Evolutionary conservation across 2,797 vertebrate species (phyloP).

Genomic region (Chelmon rostratus): DNA sequence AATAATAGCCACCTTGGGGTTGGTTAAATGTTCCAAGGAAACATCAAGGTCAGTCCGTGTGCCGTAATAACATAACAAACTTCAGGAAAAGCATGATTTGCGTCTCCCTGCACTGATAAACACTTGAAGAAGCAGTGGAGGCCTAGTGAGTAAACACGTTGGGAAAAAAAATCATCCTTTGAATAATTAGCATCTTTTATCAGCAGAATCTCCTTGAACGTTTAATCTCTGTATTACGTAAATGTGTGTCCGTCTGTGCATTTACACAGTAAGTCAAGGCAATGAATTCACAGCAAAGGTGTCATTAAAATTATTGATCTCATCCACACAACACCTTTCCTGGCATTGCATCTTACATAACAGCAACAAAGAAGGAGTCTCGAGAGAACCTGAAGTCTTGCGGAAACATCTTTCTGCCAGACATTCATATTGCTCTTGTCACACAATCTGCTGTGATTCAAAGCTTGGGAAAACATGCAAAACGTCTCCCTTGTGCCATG

Average conservation of each 20-base stretch:
- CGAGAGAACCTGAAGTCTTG: conserved; percentile 18
- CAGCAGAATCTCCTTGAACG: conserved; percentile 58
- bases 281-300: conserved; percentile 22
- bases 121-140: conserved; percentile 55
- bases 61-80: conserved; percentile 85
- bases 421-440: conserved; percentile 47
- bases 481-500: conserved; percentile 41
- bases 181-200: conserved; percentile 69
- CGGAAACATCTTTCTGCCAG: conserved; percentile 32
- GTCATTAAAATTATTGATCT: conserved; percentile 43
- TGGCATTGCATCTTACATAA: conserved; percentile 18
- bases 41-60: conserved; percentile 86
- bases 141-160: conserved; percentile 52
- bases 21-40: conserved; percentile 89
- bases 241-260: conserved; percentile 1
- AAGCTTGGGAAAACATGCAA: conserved; percentile 50
- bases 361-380: conserved; percentile 34
- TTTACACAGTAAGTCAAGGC: not conserved
- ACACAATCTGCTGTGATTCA: conserved; percentile 35
- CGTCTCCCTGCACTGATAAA: conserved; percentile 71
- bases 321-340: conserved; percentile 1
- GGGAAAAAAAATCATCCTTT: conserved; percentile 64
- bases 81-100: conserved; percentile 81
- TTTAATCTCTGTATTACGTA: conserved; percentile 32
- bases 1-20: conserved; percentile 89